Conservation (phyloP, 2,113 vertebrate genomes). For the Odocoileus hemionus region DNA sequence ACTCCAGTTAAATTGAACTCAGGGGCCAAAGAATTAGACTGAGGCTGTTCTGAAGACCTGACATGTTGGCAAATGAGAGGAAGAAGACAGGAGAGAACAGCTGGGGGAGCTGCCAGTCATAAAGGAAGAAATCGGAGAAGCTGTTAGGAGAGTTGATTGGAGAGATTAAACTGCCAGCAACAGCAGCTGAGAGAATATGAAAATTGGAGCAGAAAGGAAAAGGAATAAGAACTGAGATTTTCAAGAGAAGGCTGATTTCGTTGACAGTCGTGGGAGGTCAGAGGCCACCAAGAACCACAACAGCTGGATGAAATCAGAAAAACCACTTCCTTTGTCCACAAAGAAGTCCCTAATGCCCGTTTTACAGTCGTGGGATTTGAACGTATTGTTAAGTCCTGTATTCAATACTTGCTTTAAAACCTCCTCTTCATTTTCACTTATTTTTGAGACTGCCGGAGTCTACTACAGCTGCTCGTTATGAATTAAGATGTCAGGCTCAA, state of each 20-base stretch:
- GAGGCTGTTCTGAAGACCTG: background rate
- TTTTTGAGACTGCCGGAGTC: background rate
- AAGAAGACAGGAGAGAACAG: background rate
- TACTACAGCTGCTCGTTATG: background rate
- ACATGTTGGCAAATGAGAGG: background rate
- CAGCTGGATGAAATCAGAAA: background rate
- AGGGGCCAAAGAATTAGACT: background rate
- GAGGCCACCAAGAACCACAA: background rate
- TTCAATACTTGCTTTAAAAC: background rate
- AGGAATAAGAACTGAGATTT: background rate
- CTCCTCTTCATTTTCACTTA: background rate
- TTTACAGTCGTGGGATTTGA: background rate
- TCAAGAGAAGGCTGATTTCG: background rate
- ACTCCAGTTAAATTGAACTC: background rate
- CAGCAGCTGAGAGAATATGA: background rate
- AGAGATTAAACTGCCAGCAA: background rate
- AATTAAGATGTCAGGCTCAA: background rate
- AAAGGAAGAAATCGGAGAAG: background rate
- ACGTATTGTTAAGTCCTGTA: accelerated
- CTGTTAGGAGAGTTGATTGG: background rate
- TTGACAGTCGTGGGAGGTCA: background rate
- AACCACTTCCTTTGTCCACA: background rate
- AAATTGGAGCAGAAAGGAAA: background rate
- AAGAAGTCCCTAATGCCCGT: background rate
- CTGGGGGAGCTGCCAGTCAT: background rate